Evolutionary conservation across 1,140 invertebrate genomes (phyloP), one percentile per base, ranked within the genome.

Genomic region (Drosophila ficusphila): DNA sequence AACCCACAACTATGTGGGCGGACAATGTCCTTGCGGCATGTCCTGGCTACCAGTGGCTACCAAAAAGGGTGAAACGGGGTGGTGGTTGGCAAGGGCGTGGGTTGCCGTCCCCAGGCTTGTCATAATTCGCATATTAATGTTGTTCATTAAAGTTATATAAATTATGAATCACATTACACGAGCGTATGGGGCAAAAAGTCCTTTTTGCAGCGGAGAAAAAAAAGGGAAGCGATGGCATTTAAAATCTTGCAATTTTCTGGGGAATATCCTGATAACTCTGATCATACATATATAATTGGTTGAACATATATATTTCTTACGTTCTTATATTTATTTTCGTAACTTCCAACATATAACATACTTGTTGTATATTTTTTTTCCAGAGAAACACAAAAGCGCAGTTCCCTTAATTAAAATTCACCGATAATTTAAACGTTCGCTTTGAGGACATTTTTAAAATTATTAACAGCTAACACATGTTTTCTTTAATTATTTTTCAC

Each of bases 71-170:
- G 18, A 18, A 16, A 29, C 11, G 4, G 9, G 12, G 16, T 12
- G 19, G 7, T 1, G 16, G 18, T n/a, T 5, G 19, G 21, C 34
- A 18, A 29, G 18, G n/a, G 36, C 57, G 36, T 33, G 52, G 33
- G 21, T 39, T 19, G 29, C 25, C 46, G 36, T 52, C 75, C 52
- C 54, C 36, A 44, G 67, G 53, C 46, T 72, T 75, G 79, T 72
- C 81, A 76, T 72, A 83, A 75, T 85, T 76, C 60, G 79, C 82
- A 88, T 86, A 88, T 88, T 88, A 82, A 88, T 86, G 81, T 57
- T 88, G 68, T 86, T 86, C 82, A 88, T 86, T 86, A 86, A 86
- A 88, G 73, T 86, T 76, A 70, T 82, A 88, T 86, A 88, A 86
- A 88, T 86, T 82, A 86, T 86, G 71, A 88, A 81, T 88, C 82